These are phyloP conservation scores for Lagenorhynchus albirostris DNA, from an alignment of 2,113 vertebrate species.

Conservation along the genomic window DNA sequence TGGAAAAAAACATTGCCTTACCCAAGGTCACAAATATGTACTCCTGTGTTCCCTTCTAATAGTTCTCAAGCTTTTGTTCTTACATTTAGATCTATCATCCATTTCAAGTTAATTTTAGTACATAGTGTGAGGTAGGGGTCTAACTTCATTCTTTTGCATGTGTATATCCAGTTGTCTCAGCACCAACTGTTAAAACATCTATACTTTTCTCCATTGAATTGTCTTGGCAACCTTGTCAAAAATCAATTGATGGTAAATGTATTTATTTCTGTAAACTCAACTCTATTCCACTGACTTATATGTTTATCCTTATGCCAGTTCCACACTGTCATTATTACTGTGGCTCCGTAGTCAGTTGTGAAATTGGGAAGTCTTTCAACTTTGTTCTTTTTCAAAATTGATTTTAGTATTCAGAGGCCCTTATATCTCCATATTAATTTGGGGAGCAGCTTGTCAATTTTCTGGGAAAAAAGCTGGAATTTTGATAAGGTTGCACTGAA, in stretches of 20 bases:
- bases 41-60: not conserved
- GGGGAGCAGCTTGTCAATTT: not conserved
- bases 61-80: not conserved
- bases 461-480: not conserved
- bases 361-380: not conserved
- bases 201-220: not conserved
- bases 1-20: not conserved
- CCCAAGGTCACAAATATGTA: not conserved
- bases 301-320: not conserved
- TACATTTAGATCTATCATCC: not conserved
- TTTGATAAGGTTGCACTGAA: not conserved
- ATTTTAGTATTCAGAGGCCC: not conserved
- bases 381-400: not conserved
- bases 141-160: not conserved
- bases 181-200: not conserved
- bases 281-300: not conserved
- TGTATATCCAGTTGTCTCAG: not conserved
- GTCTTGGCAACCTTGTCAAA: not conserved
- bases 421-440: not conserved
- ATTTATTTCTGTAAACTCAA: not conserved
- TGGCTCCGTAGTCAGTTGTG: not conserved
- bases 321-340: not conserved
- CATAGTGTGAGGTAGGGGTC: not conserved
- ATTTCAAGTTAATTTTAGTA: not conserved
- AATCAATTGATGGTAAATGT: not conserved